Base-by-base conservation (phyloP, 2,888 invertebrate species). In the Polymixis flavicincta region DNA sequence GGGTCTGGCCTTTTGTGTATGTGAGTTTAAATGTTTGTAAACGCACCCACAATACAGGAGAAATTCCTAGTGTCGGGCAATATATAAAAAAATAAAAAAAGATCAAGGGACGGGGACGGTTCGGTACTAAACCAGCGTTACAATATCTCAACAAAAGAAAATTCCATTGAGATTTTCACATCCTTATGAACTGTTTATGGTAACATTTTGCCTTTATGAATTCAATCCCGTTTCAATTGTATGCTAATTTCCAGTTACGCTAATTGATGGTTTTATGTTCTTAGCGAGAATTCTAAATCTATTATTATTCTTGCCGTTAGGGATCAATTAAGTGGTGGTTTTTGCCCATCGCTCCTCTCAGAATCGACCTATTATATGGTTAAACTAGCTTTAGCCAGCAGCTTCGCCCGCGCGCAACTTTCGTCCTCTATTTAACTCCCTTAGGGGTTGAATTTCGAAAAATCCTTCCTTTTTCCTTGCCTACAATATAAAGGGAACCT, bases 211-310 rank as follows among this genome's bases (percentile, higher is more conserved):
- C 14, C 50, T 67, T 25, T 32, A 68, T 59, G 22, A 32, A 52
- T 78, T 11, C 6, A 78, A 45, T 60, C 25, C 25, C 25, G 45
- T 60, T 45, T 25, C 32, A 32, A 70, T 60, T 69, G 32, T 78
- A 69, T 52, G 52, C 17, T 25, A 25, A 78, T 59, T 13, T 61
- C 3, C 4, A 66, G 77, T 66, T 28, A 57, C 19, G 19, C 11
- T 57, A 17, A 50, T 60, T 32, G 17, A 32, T 59, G 6, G 42
- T 50, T 66, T 69, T 48, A 37, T 60, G 32, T 4, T 25, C 6
- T 22, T 5, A 28, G 0, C 3, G 54, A 14, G 25, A 60, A 37
- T 19, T 48, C 25, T 25, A n/a, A 37, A 61, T 60, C 3, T 55
- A 1, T 22, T 22, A 28, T 19, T 14, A 76, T 28, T 42, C 14